These are phyloP conservation scores for Isichthys henryi DNA, from an alignment of 2,113 vertebrate genomes.

Conservation along the genomic window DNA sequence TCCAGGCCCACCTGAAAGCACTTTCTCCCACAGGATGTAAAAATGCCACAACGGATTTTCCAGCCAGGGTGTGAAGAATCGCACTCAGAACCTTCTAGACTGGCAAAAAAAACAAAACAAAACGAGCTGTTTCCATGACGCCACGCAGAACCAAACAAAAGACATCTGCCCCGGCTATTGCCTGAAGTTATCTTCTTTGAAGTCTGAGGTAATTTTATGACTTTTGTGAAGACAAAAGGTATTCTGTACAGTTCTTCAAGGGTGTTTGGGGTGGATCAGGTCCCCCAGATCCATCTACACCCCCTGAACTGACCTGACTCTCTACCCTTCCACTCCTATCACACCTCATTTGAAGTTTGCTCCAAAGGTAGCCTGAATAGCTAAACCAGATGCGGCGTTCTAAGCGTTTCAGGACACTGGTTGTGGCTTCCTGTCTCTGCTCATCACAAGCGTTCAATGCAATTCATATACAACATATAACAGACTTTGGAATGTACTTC, in stretches of 20 bases:
- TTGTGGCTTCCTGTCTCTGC: neutral
- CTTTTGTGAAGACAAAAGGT: neutral
- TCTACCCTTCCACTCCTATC: neutral
- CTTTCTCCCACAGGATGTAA: slow-evolving; percentile 11
- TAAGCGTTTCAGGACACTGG: neutral
- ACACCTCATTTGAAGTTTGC: slow-evolving; percentile 12
- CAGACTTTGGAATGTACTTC: neutral
- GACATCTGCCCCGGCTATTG: slow-evolving; percentile 10
- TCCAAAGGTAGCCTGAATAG: slow-evolving; percentile 18
- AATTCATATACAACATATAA: neutral
- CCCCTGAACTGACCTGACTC: neutral
- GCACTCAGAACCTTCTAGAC: neutral
- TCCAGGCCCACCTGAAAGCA: neutral
- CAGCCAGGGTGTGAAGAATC: slow-evolving; percentile 19
- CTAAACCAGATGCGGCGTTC: slow-evolving; percentile 17
- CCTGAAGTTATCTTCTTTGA: slow-evolving; percentile 5
- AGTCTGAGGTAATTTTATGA: slow-evolving; percentile 13
- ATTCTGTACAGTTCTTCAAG: slow-evolving; percentile 2
- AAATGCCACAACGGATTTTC: neutral
- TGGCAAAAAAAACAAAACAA: neutral
- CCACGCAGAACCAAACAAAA: slow-evolving; percentile 6
- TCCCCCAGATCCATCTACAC: neutral
- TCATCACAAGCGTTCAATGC: neutral
- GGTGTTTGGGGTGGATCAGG: neutral
- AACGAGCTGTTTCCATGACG: slow-evolving; percentile 12